Percentiles rank a stretch among this genome's conserved stretches.
Conservation (phyloP, 92 coral and sea anemone species). For the Porites cylindrica region DNA sequence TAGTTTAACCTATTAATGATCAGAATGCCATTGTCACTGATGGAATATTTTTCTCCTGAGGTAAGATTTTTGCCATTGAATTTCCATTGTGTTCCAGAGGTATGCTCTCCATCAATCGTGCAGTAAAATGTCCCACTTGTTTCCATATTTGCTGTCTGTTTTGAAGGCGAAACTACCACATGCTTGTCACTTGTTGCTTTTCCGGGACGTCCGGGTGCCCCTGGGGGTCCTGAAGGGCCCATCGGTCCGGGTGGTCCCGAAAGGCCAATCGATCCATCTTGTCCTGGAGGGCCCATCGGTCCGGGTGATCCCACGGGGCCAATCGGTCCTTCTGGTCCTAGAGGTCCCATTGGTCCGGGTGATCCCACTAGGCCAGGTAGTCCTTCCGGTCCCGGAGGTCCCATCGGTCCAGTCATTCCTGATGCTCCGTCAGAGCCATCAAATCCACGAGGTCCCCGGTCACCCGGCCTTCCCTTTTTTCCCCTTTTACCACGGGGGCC, state of each 20-base stretch:
- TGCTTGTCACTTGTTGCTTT: neutral
- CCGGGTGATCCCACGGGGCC: neutral
- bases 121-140: constrained; percentile 11
- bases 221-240: neutral
- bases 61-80: neutral
- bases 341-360: neutral
- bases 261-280: too few species aligned
- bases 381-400: neutral
- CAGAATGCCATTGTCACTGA: constrained; percentile 7
- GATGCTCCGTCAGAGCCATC: neutral
- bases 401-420: neutral
- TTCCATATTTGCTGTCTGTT: constrained; percentile 11
- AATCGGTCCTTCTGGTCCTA: neutral
- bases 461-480: constrained; percentile 1
- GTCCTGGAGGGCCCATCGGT: neutral
- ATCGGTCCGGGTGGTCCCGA: neutral
- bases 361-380: neutral
- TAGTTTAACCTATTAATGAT: neutral
- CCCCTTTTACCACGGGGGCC: constrained; percentile 33
- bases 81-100: constrained; percentile 10
- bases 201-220: neutral
- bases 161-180: constrained; percentile 17
- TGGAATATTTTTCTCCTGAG: constrained; percentile 3
- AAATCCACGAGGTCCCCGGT: constrained; percentile 4
- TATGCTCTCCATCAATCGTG: constrained; percentile 8